Conservation (phyloP, 53 echinoderm and acorn worm genomes). For the Holothuria leucospilota region DNA sequence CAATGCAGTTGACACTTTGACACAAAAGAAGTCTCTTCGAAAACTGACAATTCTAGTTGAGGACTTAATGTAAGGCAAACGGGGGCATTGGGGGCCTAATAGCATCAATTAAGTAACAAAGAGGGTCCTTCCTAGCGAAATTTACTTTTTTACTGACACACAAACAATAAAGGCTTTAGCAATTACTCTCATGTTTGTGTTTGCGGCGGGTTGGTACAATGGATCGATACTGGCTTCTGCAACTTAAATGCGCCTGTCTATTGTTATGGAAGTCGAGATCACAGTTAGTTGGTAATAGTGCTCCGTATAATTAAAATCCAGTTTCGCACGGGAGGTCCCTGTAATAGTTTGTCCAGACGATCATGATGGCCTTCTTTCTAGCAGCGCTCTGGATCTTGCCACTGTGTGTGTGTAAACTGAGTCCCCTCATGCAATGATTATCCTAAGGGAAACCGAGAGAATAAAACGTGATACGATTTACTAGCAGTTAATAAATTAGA, state of each 20-base stretch:
- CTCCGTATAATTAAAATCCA: slow-evolving; percentile 25
- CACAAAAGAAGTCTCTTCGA: slow-evolving; percentile 21
- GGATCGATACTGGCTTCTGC: neutral
- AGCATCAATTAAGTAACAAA: slow-evolving; percentile 37
- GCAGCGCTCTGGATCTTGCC: no score
- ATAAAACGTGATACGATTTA: no score
- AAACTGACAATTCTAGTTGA: slow-evolving; percentile 19
- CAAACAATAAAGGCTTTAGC: slow-evolving; percentile 8
- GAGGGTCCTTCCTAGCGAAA: slow-evolving; percentile 5
- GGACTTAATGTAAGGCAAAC: slow-evolving; percentile 44
- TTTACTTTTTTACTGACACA: slow-evolving; percentile 23
- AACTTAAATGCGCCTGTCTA: neutral
- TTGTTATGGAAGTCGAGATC: slow-evolving; percentile 4
- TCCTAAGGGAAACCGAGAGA: no score
- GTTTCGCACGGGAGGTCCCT: slow-evolving; percentile 12
- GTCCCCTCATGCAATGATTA: no score
- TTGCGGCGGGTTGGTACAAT: slow-evolving; percentile 10
- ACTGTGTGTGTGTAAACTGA: no score
- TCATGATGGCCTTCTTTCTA: no score
- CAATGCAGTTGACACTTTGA: slow-evolving; percentile 34
- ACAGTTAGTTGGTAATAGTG: slow-evolving; percentile 36
- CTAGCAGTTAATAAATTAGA: no score
- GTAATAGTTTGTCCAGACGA: neutral
- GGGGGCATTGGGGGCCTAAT: slow-evolving; percentile 21
- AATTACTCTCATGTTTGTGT: slow-evolving; percentile 15